Conservation (phyloP, 2,113 vertebrate genomes). For the Balaeniceps rex region DNA sequence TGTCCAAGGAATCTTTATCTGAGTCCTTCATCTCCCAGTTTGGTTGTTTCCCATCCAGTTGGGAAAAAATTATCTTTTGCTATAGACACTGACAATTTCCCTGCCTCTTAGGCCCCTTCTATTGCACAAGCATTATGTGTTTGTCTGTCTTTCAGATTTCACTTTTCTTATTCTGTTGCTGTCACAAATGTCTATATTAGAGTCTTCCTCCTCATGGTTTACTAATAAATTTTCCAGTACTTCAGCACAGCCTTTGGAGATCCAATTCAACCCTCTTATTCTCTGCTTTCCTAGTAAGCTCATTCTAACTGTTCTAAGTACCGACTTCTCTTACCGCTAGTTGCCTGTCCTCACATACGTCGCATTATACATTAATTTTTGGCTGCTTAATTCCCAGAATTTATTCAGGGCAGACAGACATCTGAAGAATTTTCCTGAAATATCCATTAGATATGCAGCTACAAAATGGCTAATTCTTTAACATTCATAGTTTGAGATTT, state of each 20-base stretch:
- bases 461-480: background rate
- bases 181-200: background rate
- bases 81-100: background rate
- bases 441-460: background rate
- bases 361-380: background rate
- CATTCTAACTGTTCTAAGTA: background rate
- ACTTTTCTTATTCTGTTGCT: background rate
- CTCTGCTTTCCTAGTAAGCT: background rate
- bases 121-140: background rate
- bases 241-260: background rate
- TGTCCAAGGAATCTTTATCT: background rate
- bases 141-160: background rate
- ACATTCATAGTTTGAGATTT: background rate
- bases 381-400: background rate
- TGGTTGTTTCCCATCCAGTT: background rate
- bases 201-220: background rate
- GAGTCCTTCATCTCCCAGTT: background rate
- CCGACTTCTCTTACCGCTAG: rapidly evolving
- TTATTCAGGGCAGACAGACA: background rate
- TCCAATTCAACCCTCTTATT: background rate
- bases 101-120: background rate
- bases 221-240: background rate
- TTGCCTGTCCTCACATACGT: background rate
- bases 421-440: background rate
- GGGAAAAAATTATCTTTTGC: background rate